phyloP scores from a whole-genome alignment of 2,113 vertebrate genomes.

The Corythornis cristatus region DNA sequence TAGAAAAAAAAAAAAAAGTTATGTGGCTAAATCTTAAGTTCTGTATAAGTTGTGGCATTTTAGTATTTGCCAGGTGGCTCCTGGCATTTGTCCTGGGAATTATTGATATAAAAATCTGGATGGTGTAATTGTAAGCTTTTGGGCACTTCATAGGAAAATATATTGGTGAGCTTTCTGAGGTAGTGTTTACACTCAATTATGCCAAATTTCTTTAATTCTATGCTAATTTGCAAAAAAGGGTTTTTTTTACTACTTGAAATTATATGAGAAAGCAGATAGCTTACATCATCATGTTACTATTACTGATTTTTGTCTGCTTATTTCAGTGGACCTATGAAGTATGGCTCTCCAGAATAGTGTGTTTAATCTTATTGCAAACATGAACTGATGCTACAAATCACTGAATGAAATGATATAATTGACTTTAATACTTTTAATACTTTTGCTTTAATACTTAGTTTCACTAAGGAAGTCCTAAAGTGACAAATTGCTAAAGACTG shows the following conservation, averaged over 20 bases:
- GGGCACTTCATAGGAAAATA: background rate
- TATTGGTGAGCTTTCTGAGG: background rate
- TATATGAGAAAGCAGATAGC: background rate
- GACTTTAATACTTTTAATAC: background rate
- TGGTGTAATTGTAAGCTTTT: background rate
- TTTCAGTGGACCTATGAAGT: background rate
- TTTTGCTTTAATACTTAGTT: background rate
- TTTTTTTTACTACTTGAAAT: background rate
- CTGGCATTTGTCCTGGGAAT: background rate
- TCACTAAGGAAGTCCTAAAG: background rate
- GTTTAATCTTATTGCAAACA: background rate
- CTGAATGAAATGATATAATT: background rate
- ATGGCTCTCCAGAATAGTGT: background rate
- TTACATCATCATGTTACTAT: background rate
- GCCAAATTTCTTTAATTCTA: background rate
- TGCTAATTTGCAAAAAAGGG: background rate
- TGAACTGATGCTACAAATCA: background rate
- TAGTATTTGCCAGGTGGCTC: background rate
- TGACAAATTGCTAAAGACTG: background rate
- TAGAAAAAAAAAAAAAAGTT: background rate
- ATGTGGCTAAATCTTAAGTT: background rate
- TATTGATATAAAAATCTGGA: background rate
- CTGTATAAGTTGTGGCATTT: background rate
- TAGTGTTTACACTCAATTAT: background rate
- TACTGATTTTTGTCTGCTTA: background rate